Base-by-base conservation (phyloP, 2,888 invertebrate species). In the Drosophila parthenogenetica region DNA sequence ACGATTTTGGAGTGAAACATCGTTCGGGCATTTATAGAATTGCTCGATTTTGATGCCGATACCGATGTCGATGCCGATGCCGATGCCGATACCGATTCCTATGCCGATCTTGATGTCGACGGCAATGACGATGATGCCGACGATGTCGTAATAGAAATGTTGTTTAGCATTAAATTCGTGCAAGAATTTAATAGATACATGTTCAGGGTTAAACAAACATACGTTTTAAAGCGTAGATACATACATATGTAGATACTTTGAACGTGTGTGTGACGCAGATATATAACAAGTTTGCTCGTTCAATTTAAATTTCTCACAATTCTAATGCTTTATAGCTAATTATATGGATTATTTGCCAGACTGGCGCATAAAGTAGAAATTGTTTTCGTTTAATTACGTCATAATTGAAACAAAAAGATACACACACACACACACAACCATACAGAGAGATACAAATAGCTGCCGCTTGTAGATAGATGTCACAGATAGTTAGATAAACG, bases 151-250 rank as follows among this genome's bases (percentile, higher is more conserved):
- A 88, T 86, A 59, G 63, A 69, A 81, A 69, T 37, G 42, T 62
- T 87, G 82, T 85, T 87, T 82, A 79, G 72, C 79, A 64, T 87
- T 55, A 45, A 55, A 62, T 73, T 72, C 76, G 71, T 76, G 70
- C 59, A 81, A 70, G 77, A 85, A 84, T 84, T 75, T 49, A 49
- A 51, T 60, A 75, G 63, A 69, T 68, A 69, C 48, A 71, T 64
- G 64, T 82, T 83, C 88, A 83, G 88, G 88, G 88, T 82, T 79
- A 87, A 69, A 68, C 54, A 71, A 64, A 73, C 76, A 63, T 55
- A 66, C 37, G 60, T 22, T 39, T 16, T 17, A 19, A 37, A 40
- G 32, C 42, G 8, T n/a, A 57, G 25, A 48, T 45, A 65, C 48
- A 59, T 39, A 16, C 10, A 57, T 8, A 58, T n/a, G 48, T 46